Evolutionary conservation across 2,888 invertebrate genomes (phyloP).

Genomic region (Onthophagus sagittarius): DNA sequence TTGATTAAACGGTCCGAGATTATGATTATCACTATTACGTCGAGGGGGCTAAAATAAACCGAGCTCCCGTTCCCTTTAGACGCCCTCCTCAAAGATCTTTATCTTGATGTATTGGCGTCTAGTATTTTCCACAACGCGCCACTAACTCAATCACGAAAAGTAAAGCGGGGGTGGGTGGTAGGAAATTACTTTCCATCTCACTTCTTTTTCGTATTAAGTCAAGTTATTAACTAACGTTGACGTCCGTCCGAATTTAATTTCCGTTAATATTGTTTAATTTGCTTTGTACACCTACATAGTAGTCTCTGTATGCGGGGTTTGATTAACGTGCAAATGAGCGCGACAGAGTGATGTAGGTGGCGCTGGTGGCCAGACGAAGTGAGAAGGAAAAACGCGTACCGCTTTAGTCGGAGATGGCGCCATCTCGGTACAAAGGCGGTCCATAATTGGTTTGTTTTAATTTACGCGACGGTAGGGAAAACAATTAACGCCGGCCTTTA

Average conservation of each 20-base stretch:
- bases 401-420: slow-evolving; percentile 16
- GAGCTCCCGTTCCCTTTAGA: slow-evolving; percentile 4
- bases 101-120: slow-evolving; percentile 9
- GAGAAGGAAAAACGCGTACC: slow-evolving; percentile 12
- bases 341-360: slow-evolving; percentile 11
- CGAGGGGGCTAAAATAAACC: background rate
- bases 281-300: background rate
- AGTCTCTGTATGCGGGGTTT: background rate
- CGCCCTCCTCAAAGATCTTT: background rate
- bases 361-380: background rate
- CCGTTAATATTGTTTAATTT: slow-evolving; percentile 1
- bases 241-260: slow-evolving; percentile 6
- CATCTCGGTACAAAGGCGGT: slow-evolving; percentile 41
- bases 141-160: background rate
- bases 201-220: background rate
- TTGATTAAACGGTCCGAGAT: background rate
- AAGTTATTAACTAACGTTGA: background rate
- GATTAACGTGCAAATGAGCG: slow-evolving; percentile 19
- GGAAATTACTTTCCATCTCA: background rate
- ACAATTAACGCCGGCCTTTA: slow-evolving; percentile 69
- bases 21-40: background rate
- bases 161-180: background rate
- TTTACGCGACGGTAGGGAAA: slow-evolving; percentile 51
- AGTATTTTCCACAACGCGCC: background rate
- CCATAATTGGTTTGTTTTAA: slow-evolving; percentile 52